A percentile compares a stretch with the other conserved stretches of the same genome.
These are phyloP conservation scores for Agonopterix subpropinquella DNA, from an alignment of 2,888 invertebrate genomes.

Conservation along the genomic window DNA sequence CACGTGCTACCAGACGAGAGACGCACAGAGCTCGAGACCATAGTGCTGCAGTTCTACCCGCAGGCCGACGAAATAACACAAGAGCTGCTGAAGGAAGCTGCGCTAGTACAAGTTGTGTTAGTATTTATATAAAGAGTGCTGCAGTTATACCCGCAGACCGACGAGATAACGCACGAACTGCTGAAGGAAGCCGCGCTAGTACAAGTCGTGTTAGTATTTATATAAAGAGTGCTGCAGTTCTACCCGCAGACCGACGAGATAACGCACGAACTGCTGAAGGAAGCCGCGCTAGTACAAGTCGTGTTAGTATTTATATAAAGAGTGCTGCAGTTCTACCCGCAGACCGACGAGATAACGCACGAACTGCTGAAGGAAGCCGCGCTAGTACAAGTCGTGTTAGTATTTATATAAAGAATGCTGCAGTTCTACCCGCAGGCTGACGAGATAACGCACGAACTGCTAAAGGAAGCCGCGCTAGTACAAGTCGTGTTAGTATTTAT, in stretches of 20 bases:
- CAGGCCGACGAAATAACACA: slow-evolving; percentile 50
- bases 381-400: slow-evolving; percentile 63
- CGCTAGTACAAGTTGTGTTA: slow-evolving; percentile 63
- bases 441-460: slow-evolving; percentile 61
- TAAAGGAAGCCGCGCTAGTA: slow-evolving; percentile 63
- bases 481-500: slow-evolving; percentile 63
- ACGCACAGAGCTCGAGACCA: slow-evolving; percentile 54
- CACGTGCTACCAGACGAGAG: slow-evolving; percentile 71
- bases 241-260: slow-evolving; percentile 58
- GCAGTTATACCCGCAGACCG: slow-evolving; percentile 61
- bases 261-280: slow-evolving; percentile 62
- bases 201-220: slow-evolving; percentile 61
- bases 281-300: slow-evolving; percentile 63
- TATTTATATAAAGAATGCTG: slow-evolving; percentile 56
- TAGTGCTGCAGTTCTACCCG: slow-evolving; percentile 69
- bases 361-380: slow-evolving; percentile 69
- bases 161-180: slow-evolving; percentile 61
- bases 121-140: slow-evolving; percentile 43
- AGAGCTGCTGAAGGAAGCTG: slow-evolving; percentile 68
- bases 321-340: slow-evolving; percentile 70
- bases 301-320: slow-evolving; percentile 63
- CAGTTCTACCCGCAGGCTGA: slow-evolving; percentile 62
- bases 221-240: slow-evolving; percentile 69
- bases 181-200: slow-evolving; percentile 64
- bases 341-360: slow-evolving; percentile 48